These are phyloP conservation scores for Palaemon carinicauda DNA, from an alignment of 1,140 invertebrate species.

Conservation along the genomic window DNA sequence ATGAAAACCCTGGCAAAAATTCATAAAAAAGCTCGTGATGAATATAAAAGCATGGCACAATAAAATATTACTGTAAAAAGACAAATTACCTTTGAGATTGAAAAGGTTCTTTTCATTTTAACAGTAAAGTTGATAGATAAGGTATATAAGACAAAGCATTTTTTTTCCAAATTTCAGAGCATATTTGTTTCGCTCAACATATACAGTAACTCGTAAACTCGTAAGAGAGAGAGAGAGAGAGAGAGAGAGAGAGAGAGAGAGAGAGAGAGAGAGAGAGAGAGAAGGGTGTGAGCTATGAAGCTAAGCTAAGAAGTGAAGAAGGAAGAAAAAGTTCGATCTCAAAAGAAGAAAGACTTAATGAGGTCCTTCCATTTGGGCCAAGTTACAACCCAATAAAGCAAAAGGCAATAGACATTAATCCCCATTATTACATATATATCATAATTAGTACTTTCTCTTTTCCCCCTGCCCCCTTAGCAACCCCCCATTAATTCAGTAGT, in stretches of 20 bases:
- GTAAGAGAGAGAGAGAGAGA: slow-evolving; percentile 32
- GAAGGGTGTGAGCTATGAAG: background rate
- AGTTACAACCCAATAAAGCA: slow-evolving; percentile 37
- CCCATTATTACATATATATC: slow-evolving; percentile 51
- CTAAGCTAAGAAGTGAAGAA: background rate
- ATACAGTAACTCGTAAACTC: too few species aligned
- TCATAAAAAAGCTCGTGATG: too few species aligned
- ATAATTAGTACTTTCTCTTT: slow-evolving; percentile 32
- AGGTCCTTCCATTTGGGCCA: slow-evolving; percentile 26
- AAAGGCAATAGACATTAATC: slow-evolving; percentile 45
- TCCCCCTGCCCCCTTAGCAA: background rate
- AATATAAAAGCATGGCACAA: too few species aligned
- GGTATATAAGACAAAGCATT: too few species aligned
- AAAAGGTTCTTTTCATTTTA: too few species aligned
- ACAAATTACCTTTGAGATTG: too few species aligned
- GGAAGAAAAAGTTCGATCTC: background rate
- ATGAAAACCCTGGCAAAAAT: too few species aligned
- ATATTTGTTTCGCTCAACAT: too few species aligned
- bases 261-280: background rate
- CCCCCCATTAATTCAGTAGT: background rate
- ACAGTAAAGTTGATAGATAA: too few species aligned
- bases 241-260: slow-evolving; percentile 18
- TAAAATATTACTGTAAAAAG: too few species aligned
- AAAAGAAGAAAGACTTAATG: slow-evolving; percentile 14
- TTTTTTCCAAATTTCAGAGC: too few species aligned